Evolutionary conservation across 2,113 vertebrate species (phyloP).

Genomic region (Alectura lathami): DNA sequence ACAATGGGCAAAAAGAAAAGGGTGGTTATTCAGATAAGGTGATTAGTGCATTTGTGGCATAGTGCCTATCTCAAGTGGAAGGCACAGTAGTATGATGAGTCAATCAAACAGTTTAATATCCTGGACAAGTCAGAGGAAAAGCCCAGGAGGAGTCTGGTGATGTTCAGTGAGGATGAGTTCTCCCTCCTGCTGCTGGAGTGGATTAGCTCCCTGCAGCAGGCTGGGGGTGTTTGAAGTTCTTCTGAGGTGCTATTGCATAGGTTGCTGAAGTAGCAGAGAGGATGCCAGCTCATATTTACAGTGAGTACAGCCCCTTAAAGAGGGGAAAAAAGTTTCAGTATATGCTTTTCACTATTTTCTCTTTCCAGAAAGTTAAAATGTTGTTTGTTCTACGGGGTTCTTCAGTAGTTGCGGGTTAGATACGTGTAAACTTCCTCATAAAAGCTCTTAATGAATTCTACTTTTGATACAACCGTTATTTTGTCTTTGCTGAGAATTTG

Average conservation of each 20-base stretch:
- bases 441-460: background rate
- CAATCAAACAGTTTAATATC: background rate
- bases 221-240: background rate
- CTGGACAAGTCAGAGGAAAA: background rate
- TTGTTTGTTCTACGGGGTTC: background rate
- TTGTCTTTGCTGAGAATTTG: background rate
- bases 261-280: background rate
- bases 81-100: background rate
- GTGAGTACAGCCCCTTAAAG: too few relatives aligned
- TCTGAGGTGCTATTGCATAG: background rate
- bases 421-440: background rate
- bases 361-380: too few relatives aligned
- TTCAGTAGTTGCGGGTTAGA: background rate
- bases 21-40: background rate
- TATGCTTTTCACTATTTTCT: background rate
- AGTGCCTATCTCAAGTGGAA: background rate
- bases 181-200: background rate
- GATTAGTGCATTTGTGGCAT: fast-evolving
- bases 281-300: background rate
- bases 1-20: fast-evolving
- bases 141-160: background rate
- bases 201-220: background rate
- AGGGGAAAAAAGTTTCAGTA: background rate
- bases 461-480: background rate
- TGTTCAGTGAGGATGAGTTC: background rate